Conservation (phyloP, 2,888 invertebrate species). For the Athalia rosae region DNA sequence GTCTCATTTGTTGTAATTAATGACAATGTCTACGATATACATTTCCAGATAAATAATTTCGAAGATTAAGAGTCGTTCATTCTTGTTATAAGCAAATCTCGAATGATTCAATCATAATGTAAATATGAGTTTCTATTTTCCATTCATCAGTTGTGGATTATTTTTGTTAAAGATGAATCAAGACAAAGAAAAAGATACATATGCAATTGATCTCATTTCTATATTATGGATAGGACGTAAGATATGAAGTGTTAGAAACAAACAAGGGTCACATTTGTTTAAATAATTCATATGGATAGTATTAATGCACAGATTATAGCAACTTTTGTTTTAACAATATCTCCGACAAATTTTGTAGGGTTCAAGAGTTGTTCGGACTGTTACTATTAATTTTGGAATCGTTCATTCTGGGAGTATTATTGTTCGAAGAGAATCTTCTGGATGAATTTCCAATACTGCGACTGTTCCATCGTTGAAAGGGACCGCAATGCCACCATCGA, state of each 20-base stretch:
- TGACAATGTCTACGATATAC: not conserved
- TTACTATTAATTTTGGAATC: constrained; percentile 36
- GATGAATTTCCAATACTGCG: constrained; percentile 87
- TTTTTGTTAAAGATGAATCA: constrained; percentile 12
- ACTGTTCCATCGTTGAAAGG: constrained; percentile 96
- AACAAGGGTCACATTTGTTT: too few relatives aligned
- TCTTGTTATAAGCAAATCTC: constrained; percentile 21
- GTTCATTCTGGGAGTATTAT: constrained; percentile 74
- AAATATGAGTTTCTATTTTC: constrained; percentile 21
- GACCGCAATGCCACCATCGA: constrained; percentile 96
- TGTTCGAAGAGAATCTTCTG: constrained; percentile 92
- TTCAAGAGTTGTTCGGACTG: too few relatives aligned
- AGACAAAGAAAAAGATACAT: not conserved
- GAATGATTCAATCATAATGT: constrained; percentile 12
- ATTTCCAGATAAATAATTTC: not conserved
- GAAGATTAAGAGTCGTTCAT: not conserved
- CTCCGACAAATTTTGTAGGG: too few relatives aligned
- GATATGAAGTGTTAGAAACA: too few relatives aligned
- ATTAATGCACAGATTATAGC: too few relatives aligned
- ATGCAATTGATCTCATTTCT: too few relatives aligned
- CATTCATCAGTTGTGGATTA: not conserved
- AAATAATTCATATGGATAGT: too few relatives aligned
- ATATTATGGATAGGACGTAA: too few relatives aligned
- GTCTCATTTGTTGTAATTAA: constrained; percentile 18
- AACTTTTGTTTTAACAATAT: too few relatives aligned